phyloP scores from a whole-genome alignment of 2,113 vertebrate species.

The Brachyhypopomus occidentalis region DNA sequence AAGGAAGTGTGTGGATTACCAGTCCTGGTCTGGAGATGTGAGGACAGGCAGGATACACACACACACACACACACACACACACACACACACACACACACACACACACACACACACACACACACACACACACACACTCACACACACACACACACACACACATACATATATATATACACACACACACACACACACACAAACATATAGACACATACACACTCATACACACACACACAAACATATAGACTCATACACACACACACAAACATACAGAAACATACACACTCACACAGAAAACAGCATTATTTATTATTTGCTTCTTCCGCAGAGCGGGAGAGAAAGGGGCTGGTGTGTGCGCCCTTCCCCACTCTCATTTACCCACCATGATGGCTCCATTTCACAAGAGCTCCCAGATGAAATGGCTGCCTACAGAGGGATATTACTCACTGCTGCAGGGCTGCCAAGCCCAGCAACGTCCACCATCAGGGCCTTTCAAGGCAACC shows the following conservation, averaged over 20 bases:
- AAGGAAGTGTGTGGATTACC: conserved; percentile 67
- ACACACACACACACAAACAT: too few relatives aligned
- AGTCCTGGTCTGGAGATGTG: conserved; percentile 35
- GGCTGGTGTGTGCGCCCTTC: conserved; percentile 59
- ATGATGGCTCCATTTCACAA: conserved; percentile 55
- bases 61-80: neutral
- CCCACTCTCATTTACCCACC: conserved; percentile 59
- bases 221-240: neutral
- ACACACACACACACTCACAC: too few relatives aligned
- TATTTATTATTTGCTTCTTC: conserved; percentile 72
- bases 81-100: conserved; percentile 33
- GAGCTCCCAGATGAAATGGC: conserved; percentile 69
- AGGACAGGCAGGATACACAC: neutral
- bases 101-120: neutral
- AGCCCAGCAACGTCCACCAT: conserved; percentile 71
- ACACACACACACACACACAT: too few relatives aligned
- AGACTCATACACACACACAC: conserved; percentile 28
- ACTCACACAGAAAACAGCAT: conserved; percentile 48
- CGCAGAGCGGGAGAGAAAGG: conserved; percentile 50
- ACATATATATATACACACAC: too few relatives aligned
- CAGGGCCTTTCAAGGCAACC: conserved; percentile 74
- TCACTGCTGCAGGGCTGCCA: conserved; percentile 70
- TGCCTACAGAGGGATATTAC: conserved; percentile 75
- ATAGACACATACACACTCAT: too few relatives aligned
- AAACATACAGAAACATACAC: neutral